These are phyloP conservation scores for Heterochromis multidens DNA, from an alignment of 2,113 vertebrate species.

Conservation along the genomic window DNA sequence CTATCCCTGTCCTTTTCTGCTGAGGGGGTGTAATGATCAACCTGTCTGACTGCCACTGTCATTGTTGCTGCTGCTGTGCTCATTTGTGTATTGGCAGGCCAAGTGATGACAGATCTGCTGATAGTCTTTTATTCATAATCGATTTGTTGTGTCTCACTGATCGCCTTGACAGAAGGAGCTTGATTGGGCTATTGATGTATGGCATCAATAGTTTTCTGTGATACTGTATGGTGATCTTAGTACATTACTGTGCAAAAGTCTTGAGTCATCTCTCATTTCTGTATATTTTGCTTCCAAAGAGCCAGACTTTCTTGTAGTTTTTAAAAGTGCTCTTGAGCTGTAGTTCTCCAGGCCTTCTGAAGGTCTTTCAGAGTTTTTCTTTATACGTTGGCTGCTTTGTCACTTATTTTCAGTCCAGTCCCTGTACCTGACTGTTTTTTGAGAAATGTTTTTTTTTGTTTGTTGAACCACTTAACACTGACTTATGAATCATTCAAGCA, in stretches of 20 bases:
- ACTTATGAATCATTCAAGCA: no score
- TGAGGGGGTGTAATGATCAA: slow-evolving; percentile 9
- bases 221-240: not conserved
- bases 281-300: not conserved
- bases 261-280: not conserved
- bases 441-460: no score
- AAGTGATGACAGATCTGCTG: slow-evolving; percentile 33
- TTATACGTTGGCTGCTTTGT: not conserved
- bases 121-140: slow-evolving; percentile 43
- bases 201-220: not conserved
- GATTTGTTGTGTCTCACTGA: slow-evolving; percentile 44
- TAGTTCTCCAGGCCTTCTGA: not conserved
- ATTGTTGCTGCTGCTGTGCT: slow-evolving; percentile 6
- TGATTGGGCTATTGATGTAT: slow-evolving; percentile 11
- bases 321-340: not conserved
- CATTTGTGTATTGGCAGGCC: slow-evolving; percentile 19
- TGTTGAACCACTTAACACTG: no score
- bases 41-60: slow-evolving; percentile 6
- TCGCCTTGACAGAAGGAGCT: not conserved
- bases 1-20: not conserved
- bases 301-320: not conserved
- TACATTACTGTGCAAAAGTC: not conserved
- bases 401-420: no score
- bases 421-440: no score
- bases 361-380: not conserved